A percentile compares a stretch with the other conserved stretches of the same genome.
phyloP scores from a whole-genome alignment of 2,113 vertebrate genomes.

The Nothobranchius furzeri region DNA sequence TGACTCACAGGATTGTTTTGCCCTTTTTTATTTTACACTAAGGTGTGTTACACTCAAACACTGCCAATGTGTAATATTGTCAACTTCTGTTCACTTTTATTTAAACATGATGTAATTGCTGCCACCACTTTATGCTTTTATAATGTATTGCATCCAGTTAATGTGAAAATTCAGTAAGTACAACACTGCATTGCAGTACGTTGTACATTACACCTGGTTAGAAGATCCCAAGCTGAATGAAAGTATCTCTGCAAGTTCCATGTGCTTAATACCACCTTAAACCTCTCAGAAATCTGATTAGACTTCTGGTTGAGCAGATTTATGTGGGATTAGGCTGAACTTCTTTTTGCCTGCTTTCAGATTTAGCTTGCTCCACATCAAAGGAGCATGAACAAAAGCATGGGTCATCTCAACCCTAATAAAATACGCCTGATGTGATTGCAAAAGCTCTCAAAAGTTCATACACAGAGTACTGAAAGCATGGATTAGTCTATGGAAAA shows the following conservation, averaged over 20 bases:
- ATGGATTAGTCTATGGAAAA: not conserved
- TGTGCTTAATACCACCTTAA: conserved; percentile 19
- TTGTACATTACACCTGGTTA: not conserved
- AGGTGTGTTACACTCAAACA: conserved; percentile 4
- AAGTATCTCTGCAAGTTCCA: conserved; percentile 6
- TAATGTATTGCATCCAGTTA: no score
- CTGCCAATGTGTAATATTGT: not conserved
- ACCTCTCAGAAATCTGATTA: conserved; percentile 2
- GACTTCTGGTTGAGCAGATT: conserved; percentile 3
- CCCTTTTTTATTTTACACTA: conserved; percentile 5
- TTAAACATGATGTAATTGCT: conserved; percentile 1
- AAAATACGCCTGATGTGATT: conserved; percentile 31
- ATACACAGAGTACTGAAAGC: conserved; percentile 1
- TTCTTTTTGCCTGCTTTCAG: conserved; percentile 10
- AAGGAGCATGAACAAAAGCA: conserved; percentile 24
- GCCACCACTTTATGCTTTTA: no score
- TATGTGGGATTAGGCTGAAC: conserved; percentile 33
- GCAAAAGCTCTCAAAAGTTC: conserved; percentile 1
- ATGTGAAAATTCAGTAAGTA: no score
- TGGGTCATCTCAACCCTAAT: conserved; percentile 30
- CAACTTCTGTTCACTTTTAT: not conserved
- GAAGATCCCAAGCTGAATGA: conserved; percentile 7
- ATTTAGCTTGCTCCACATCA: conserved; percentile 19
- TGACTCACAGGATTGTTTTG: conserved; percentile 37
- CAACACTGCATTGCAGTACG: no score